A percentile compares a stretch with the other conserved stretches of the same genome.
Conservation (phyloP, 30 jellyfish, hydroid and myxozoan species). For the Rhopilema esculentum region DNA sequence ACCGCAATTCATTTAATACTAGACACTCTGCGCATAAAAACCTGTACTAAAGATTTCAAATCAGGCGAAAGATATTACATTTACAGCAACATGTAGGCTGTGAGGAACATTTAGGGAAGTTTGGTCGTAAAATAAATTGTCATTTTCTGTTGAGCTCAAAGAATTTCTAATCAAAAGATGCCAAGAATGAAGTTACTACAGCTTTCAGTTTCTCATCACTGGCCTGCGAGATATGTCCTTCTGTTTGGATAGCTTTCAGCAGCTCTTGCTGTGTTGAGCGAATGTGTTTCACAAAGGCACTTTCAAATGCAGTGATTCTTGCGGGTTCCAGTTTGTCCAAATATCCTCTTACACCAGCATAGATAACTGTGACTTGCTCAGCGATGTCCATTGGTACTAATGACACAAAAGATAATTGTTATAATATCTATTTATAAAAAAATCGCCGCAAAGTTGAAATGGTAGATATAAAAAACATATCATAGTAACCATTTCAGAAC, state of each 20-base stretch:
- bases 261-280: conserved; percentile 81
- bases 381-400: conserved; percentile 99
- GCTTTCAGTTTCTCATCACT: conserved; percentile 92
- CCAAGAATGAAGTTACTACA: conserved; percentile 85
- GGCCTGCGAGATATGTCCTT: conserved; percentile 96
- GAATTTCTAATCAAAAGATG: conserved; percentile 73
- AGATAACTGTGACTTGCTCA: conserved; percentile 97
- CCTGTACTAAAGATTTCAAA: conserved; percentile 38
- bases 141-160: neutral
- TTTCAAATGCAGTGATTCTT: conserved; percentile 90
- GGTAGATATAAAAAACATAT: no score
- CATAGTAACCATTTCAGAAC: neutral
- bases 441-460: neutral
- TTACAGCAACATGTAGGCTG: conserved; percentile 54
- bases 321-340: conserved; percentile 97
- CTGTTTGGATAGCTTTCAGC: conserved; percentile 82
- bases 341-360: conserved; percentile 99
- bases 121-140: neutral
- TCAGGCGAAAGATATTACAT: conserved; percentile 52
- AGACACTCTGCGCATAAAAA: conserved; percentile 52
- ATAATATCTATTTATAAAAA: neutral
- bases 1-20: conserved; percentile 46
- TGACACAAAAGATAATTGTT: neutral
- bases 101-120: conserved; percentile 1
- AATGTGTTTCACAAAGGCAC: conserved; percentile 87